Evolutionary conservation across 2,797 vertebrate species (phyloP).

Genomic region (Neostethus bicornis): DNA sequence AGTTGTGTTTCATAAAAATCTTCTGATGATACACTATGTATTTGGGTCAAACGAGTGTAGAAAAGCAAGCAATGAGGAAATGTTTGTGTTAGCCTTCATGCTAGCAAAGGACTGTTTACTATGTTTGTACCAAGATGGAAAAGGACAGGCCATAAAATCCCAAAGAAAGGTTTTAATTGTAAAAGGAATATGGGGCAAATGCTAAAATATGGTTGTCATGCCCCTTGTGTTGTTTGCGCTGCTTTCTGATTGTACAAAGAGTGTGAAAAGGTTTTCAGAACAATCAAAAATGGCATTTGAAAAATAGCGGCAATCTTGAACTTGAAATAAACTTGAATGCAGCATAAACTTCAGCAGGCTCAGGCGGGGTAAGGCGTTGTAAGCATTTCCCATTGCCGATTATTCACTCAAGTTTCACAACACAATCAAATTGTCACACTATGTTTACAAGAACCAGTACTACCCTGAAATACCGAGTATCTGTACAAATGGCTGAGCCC

Average conservation of each 20-base stretch:
- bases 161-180: constrained; percentile 70
- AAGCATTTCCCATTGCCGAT: constrained; percentile 47
- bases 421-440: constrained; percentile 77
- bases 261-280: constrained; percentile 55
- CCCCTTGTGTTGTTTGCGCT: constrained; percentile 46
- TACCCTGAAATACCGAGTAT: constrained; percentile 75
- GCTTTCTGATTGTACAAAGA: constrained; percentile 60
- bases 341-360: constrained; percentile 48
- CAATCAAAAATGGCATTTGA: constrained; percentile 69
- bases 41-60: constrained; percentile 40
- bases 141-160: constrained; percentile 56
- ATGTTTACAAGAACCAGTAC: constrained; percentile 83
- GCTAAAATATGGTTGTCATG: constrained; percentile 18
- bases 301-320: constrained; percentile 68
- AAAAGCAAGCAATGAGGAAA: constrained; percentile 45
- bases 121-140: constrained; percentile 53
- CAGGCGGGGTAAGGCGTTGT: constrained; percentile 37
- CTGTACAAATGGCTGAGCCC: constrained; percentile 81
- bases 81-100: constrained; percentile 56
- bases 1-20: constrained; percentile 55
- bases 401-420: constrained; percentile 66
- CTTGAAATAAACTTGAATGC: constrained; percentile 66
- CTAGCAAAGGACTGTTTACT: constrained; percentile 49
- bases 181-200: constrained; percentile 21
- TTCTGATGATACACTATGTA: constrained; percentile 44